Base-by-base conservation (phyloP, 1,140 invertebrate genomes). In the Sminthurinus signatus region DNA sequence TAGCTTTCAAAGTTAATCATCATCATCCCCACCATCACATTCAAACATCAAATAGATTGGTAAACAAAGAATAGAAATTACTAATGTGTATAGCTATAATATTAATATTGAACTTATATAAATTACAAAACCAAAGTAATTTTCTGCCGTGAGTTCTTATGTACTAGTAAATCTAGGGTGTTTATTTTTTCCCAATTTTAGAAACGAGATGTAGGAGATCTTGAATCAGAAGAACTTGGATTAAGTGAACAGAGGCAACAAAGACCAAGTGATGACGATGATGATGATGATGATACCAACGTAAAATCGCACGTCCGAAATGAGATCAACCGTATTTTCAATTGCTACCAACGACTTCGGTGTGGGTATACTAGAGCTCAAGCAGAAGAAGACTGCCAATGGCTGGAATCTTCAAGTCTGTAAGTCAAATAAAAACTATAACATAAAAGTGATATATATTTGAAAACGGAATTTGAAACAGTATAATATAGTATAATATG, bases 301-400 rank as follows among this genome's bases (percentile, higher is more conserved):
- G 27, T 52, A 5, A 27, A n/a, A 10, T 25, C 25, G 21, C 27
- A 52, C n/a, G 50, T 52, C 25, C 50, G 25, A 27, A 52, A 52
- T 52, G 50, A 52, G 27, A 52, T 52, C 50, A 52, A 27, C 50
- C 50, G 50, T 2, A 52, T 52, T 23, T 52, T 52, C 50, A 27
- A 14, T 10, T 52, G 50, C 27, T 52, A 52, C 27, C 50, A 52
- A 52, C 21, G 50, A 15, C 50, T 52, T 25, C 50, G 50, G 4
- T 52, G 50, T 28, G 50, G 50, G 14, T 52, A 52, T 25, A 52
- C 50, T 10, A 15, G 50, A 23, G 23, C 2, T 52, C 50, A 52
- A 28, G 50, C 50, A 5, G 50, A 52, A 23, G 4, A 52, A 23
- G 50, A 52, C 5, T 52, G 50, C 28, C 3, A 52, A 28, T 52